These are phyloP conservation scores for Unio pictorum DNA, from an alignment of 2,888 invertebrate species.

Conservation along the genomic window DNA sequence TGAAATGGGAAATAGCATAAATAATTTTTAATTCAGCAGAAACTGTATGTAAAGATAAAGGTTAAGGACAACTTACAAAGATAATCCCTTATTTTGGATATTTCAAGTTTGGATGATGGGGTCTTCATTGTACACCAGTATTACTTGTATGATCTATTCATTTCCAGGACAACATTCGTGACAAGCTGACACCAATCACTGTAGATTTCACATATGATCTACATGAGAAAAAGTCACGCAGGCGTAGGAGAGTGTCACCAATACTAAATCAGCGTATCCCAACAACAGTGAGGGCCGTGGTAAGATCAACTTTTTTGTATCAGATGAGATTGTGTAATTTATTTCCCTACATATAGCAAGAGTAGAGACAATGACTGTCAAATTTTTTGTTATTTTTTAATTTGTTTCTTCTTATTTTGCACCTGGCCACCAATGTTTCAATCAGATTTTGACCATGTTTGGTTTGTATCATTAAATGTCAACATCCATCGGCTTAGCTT, in stretches of 20 bases:
- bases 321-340: background rate
- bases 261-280: constrained; percentile 72
- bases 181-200: constrained; percentile 93
- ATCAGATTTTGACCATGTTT: too few relatives aligned
- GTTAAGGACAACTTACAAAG: too few relatives aligned
- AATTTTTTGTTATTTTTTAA: too few relatives aligned
- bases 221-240: constrained; percentile 35
- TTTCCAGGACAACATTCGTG: constrained; percentile 77
- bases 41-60: too few relatives aligned
- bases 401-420: too few relatives aligned
- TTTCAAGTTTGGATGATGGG: too few relatives aligned
- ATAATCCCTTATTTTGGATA: too few relatives aligned
- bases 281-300: constrained; percentile 68
- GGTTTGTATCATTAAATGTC: too few relatives aligned
- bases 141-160: background rate
- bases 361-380: background rate
- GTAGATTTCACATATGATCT: constrained; percentile 87
- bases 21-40: too few relatives aligned
- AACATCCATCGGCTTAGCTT: too few relatives aligned
- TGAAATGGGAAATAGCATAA: too few relatives aligned
- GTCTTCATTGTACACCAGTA: background rate
- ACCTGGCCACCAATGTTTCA: too few relatives aligned
- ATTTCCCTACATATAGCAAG: background rate
- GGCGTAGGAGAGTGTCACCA: constrained; percentile 65
- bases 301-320: constrained; percentile 29